These are phyloP conservation scores for Channallabes apus DNA, from an alignment of 2,797 vertebrate species.

Conservation along the genomic window DNA sequence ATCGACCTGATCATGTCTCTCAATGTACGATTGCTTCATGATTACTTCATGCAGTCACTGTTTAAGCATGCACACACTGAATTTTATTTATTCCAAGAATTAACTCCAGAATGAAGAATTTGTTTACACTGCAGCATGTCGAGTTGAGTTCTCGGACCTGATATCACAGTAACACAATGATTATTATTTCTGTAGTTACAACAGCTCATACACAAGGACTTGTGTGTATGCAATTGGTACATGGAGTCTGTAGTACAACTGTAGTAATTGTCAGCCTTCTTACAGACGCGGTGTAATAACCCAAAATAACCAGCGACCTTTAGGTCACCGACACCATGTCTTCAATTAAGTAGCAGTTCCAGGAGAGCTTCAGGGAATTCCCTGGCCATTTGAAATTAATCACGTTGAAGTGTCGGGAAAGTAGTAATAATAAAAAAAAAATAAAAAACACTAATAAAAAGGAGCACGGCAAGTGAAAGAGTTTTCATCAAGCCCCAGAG, in stretches of 20 bases:
- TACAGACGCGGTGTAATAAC: background rate
- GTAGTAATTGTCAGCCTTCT: background rate
- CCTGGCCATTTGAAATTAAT: background rate
- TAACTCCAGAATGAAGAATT: background rate
- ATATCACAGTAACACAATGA: background rate
- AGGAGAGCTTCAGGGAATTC: constrained; percentile 11
- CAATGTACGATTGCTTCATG: background rate
- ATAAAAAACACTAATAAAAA: background rate
- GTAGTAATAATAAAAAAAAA: background rate
- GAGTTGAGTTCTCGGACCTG: too few relatives aligned
- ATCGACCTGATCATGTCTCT: background rate
- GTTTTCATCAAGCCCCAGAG: background rate
- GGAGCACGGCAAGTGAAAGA: background rate
- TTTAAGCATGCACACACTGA: too few relatives aligned
- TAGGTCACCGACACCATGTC: constrained; percentile 10
- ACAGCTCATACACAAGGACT: background rate
- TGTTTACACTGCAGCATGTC: background rate
- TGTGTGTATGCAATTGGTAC: background rate
- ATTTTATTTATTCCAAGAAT: background rate
- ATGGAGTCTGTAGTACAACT: background rate
- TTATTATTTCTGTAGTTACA: background rate
- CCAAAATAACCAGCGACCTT: constrained; percentile 20
- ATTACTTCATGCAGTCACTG: background rate
- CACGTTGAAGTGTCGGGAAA: background rate
- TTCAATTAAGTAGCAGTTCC: constrained; percentile 21